Evolutionary conservation across 2,888 invertebrate species (phyloP).

Genomic region (Formica aserva): DNA sequence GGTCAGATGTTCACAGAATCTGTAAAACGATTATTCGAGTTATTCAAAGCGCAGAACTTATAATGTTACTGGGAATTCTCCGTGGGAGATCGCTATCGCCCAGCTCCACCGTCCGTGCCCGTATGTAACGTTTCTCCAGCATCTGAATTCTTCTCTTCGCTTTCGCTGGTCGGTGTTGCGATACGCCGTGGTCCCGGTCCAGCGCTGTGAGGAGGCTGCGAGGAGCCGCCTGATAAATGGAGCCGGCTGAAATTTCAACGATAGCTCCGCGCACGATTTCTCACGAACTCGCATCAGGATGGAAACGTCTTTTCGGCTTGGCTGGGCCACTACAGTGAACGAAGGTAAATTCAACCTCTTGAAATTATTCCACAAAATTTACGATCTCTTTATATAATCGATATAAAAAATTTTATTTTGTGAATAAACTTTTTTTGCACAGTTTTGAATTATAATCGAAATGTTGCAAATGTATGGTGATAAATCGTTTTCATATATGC

Average conservation of each 20-base stretch:
- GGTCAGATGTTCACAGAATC: slow-evolving; percentile 70
- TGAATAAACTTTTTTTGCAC: background rate
- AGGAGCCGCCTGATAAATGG: slow-evolving; percentile 76
- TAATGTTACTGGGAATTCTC: slow-evolving; percentile 78
- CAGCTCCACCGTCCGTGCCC: slow-evolving; percentile 65
- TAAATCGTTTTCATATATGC: slow-evolving; percentile 63
- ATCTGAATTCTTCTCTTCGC: slow-evolving; percentile 49
- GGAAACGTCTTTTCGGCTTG: slow-evolving; percentile 65
- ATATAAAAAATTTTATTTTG: background rate
- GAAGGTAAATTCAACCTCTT: background rate
- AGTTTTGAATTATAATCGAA: slow-evolving; percentile 44
- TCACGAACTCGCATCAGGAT: slow-evolving; percentile 60
- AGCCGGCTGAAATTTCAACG: slow-evolving; percentile 79
- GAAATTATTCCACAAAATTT: slow-evolving; percentile 3
- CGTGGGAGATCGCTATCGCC: slow-evolving; percentile 75
- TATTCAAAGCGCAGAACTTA: slow-evolving; percentile 77
- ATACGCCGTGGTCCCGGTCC: slow-evolving; percentile 54
- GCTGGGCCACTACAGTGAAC: background rate
- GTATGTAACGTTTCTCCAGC: slow-evolving; percentile 67
- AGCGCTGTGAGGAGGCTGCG: slow-evolving; percentile 65
- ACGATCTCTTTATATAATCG: background rate
- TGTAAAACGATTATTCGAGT: slow-evolving; percentile 74
- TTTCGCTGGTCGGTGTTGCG: slow-evolving; percentile 43
- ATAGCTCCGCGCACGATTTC: slow-evolving; percentile 73
- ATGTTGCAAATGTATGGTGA: slow-evolving; percentile 54